Conservation (phyloP, 1,140 invertebrate genomes). For the Leguminivora glycinivorella region DNA sequence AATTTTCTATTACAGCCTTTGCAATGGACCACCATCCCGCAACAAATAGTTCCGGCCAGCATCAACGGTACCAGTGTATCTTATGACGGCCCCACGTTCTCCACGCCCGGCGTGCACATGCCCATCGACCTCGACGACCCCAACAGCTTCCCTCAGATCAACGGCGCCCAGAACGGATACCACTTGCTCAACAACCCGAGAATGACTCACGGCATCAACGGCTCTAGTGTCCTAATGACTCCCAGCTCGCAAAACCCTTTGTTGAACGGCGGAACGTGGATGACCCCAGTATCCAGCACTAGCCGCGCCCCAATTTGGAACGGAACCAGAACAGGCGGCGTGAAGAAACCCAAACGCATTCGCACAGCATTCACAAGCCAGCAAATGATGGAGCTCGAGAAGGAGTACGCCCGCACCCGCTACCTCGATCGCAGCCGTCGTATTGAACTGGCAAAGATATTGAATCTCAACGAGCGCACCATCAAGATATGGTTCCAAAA, state of each 20-base stretch:
- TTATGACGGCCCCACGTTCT: conserved; percentile 60
- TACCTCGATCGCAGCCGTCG: conserved; percentile 94
- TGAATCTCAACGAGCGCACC: conserved; percentile 90
- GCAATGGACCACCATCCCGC: conserved; percentile 31
- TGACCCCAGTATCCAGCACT: not conserved
- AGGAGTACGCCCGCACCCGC: conserved; percentile 98
- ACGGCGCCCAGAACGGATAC: not conserved
- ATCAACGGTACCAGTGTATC: not conserved
- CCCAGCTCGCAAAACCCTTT: not conserved
- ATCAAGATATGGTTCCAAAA: conserved; percentile 84
- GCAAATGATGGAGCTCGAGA: conserved; percentile 96
- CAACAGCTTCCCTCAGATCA: not conserved
- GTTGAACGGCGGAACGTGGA: not conserved
- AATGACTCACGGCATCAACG: not conserved
- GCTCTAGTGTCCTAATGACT: not conserved
- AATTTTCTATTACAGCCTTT: conserved; percentile 30
- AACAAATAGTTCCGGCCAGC: not conserved
- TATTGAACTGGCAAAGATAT: conserved; percentile 94
- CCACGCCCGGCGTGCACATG: not conserved
- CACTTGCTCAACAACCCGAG: not conserved
- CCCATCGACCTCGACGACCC: not conserved
- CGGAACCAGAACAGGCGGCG: not conserved
- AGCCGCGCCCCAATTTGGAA: not conserved
- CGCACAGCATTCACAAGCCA: conserved; percentile 97
- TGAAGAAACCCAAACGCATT: conserved; percentile 47